phyloP scores from a whole-genome alignment of 2,888 invertebrate genomes.

The Anarsia innoxiella region DNA sequence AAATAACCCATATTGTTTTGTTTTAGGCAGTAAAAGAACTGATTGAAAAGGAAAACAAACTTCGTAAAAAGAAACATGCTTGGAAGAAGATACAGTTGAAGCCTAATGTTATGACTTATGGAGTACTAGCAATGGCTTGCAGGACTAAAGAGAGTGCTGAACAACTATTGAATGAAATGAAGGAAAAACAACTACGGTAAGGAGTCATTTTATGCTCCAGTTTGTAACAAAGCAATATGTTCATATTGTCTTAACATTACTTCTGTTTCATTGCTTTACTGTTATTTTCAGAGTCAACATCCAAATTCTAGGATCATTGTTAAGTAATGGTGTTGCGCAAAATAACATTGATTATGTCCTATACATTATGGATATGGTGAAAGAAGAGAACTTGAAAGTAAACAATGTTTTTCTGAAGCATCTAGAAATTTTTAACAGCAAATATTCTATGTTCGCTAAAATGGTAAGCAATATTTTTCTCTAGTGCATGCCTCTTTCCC shows the following conservation, averaged over 20 bases:
- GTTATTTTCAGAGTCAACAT: constrained; percentile 82
- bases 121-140: constrained; percentile 88
- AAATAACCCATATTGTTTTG: constrained; percentile 12
- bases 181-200: constrained; percentile 78
- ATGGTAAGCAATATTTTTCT: too few species aligned
- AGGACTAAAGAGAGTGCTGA: constrained; percentile 76
- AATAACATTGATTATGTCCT: constrained; percentile 80
- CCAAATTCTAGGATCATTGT: constrained; percentile 83
- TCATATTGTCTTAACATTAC: too few species aligned
- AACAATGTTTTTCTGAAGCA: constrained; percentile 77
- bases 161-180: constrained; percentile 82
- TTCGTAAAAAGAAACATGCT: constrained; percentile 38
- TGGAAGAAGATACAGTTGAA: constrained; percentile 62
- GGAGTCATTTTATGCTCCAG: background rate
- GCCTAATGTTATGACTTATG: constrained; percentile 89
- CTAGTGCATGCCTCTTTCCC: too few species aligned
- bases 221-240: background rate
- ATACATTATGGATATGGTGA: constrained; percentile 79
- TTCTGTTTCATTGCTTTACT: too few species aligned
- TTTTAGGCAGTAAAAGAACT: constrained; percentile 72
- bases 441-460: constrained; percentile 65
- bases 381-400: constrained; percentile 76
- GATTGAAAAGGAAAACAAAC: constrained; percentile 67
- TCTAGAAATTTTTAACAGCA: constrained; percentile 77
- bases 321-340: constrained; percentile 77